Conservation (phyloP, 2,888 invertebrate genomes). For the Lapara coniferarum region DNA sequence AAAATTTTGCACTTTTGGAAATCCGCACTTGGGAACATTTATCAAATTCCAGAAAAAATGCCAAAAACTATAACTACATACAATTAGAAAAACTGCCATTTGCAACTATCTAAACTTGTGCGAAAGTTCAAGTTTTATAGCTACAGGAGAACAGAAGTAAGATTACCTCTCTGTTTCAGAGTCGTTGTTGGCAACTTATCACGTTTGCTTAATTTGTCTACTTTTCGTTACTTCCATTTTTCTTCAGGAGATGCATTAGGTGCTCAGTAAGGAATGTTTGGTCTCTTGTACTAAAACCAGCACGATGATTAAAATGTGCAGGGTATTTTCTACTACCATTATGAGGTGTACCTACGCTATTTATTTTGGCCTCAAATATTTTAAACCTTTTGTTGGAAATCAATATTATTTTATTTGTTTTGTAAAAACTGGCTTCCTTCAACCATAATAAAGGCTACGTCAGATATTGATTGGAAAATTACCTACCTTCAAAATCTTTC, state of each 20-base stretch:
- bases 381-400: neutral
- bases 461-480: no score
- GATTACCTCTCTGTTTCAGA: constrained; percentile 31
- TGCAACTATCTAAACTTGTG: neutral
- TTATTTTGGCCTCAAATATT: neutral
- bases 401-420: no score
- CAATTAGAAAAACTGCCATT: constrained; percentile 5
- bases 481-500: no score
- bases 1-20: neutral
- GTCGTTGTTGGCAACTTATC: constrained; percentile 46
- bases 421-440: no score
- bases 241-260: constrained; percentile 26
- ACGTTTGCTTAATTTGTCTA: constrained; percentile 52
- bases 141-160: constrained; percentile 15
- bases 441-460: no score
- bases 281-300: constrained; percentile 20
- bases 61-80: neutral
- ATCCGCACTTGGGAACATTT: no score
- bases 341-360: neutral
- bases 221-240: constrained; percentile 34
- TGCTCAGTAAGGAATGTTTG: constrained; percentile 13
- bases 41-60: no score
- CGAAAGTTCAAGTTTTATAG: constrained; percentile 8
- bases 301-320: constrained; percentile 12
- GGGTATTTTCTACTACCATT: neutral